Evolutionary conservation across 2,797 vertebrate species (phyloP), one percentile per base, ranked within the genome.

Genomic region (Sebastes umbrosus): DNA sequence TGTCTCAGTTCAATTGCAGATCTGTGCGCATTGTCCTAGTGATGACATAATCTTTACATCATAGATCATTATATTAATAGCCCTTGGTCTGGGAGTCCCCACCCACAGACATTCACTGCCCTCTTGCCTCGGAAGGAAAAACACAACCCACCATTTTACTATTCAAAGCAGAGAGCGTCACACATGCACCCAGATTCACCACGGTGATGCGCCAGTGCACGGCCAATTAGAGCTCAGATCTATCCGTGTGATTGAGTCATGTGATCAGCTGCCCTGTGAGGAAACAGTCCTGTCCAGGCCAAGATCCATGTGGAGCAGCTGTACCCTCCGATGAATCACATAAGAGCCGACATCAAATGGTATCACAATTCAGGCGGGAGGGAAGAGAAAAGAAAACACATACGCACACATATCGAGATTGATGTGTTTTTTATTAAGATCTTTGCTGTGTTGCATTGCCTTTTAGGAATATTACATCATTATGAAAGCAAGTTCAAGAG

Each of bases 221-320:
- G 55, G 83, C 93, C 93, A 94, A 94, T 95, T 86, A 88, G 84
- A 90, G 82, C 80, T 67, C 89, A 79, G 87, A 90, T 93, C 88
- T 82, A 74, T 87, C 85, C 86, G 79, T 90, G 88, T 94, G 91
- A 94, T 88, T 88, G 52, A 85, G 84, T 93, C 95, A 95, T 84
- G 91, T 95, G 93, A 94, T 92, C 88, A 71, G 73, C 88, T 78
- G 84, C 81, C 83, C 90, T 88, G 90, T 89, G 87, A 94, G 87
- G 87, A 93, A 91, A 90, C 86, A 92, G 85, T 91, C 87, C 75
- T 66, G 87, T 91, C 91, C 93, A 88, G 90, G 90, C 93, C 94
- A 91, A 93, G 90, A 92, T 87, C 86, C 87, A 87, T 84, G 87
- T 77, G 90, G 87, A 91, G 92, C 92, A 94, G 91, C 92, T 93